phyloP scores from a whole-genome alignment of 2,888 invertebrate species.

The Ophion costatus region DNA sequence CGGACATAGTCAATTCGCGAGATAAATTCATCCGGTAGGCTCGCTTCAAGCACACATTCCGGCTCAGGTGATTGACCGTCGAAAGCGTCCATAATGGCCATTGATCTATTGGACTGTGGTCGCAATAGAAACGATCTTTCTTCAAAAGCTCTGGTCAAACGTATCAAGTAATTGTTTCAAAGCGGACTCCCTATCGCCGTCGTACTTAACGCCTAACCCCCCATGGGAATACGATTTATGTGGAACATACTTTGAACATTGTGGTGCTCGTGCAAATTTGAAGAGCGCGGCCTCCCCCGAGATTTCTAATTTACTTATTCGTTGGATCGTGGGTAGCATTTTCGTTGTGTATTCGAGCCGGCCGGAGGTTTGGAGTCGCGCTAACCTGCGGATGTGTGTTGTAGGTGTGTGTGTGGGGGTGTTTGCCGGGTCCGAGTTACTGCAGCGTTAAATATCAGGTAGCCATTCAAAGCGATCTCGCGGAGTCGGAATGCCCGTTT shows the following conservation, averaged over 20 bases:
- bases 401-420: background rate
- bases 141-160: background rate
- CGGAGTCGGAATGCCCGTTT: constrained; percentile 72
- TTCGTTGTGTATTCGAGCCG: background rate
- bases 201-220: background rate
- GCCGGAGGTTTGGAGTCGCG: background rate
- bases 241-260: background rate
- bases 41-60: background rate
- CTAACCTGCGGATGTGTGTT: background rate
- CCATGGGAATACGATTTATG: background rate
- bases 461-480: constrained; percentile 77
- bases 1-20: too few species aligned
- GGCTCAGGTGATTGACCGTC: background rate
- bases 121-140: background rate
- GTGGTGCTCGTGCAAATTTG: background rate
- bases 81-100: background rate
- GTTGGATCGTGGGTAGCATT: background rate
- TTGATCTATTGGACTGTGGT: background rate
- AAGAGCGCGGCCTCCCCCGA: background rate
- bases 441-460: constrained; percentile 78
- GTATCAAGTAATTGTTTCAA: background rate
- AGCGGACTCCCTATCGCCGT: background rate
- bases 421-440: constrained; percentile 65
- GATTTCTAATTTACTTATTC: background rate
- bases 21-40: background rate